Conservation (phyloP, 2,888 invertebrate genomes). For the Oscheius sp. region DNA sequence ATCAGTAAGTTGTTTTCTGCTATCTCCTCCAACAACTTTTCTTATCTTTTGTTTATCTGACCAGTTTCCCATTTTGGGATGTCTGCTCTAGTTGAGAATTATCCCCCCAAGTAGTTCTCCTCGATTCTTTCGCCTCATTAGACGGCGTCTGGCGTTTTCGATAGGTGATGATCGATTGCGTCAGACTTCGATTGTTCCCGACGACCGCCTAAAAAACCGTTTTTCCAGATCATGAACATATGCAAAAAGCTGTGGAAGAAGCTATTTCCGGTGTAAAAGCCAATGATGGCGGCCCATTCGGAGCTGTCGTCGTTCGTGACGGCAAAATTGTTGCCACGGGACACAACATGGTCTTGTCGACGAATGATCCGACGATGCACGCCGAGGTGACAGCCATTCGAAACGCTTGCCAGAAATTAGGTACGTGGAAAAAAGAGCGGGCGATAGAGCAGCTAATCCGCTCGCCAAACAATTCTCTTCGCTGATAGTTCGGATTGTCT, state of each 20-base stretch:
- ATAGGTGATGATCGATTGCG: too few relatives aligned
- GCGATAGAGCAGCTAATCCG: neutral
- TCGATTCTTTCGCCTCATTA: too few relatives aligned
- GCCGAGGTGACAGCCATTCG: slow-evolving; percentile 71
- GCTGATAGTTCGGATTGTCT: too few relatives aligned
- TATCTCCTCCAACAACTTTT: neutral
- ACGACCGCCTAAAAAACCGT: too few relatives aligned
- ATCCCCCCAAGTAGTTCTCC: too few relatives aligned
- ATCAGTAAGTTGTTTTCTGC: slow-evolving; percentile 1
- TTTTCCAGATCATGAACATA: slow-evolving; percentile 51
- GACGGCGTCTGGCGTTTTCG: too few relatives aligned
- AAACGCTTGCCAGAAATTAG: slow-evolving; percentile 62
- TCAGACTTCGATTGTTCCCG: neutral
- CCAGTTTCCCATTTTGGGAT: too few relatives aligned
- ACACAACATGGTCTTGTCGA: slow-evolving; percentile 66
- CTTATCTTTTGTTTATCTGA: too few relatives aligned
- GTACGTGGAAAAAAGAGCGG: neutral
- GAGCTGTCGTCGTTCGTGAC: slow-evolving; percentile 67
- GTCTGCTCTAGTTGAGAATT: too few relatives aligned
- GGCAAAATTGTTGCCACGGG: slow-evolving; percentile 65
- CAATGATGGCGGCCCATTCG: slow-evolving; percentile 71
- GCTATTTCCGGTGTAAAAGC: slow-evolving; percentile 61
- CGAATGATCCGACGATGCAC: slow-evolving; percentile 69
- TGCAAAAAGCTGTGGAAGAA: slow-evolving; percentile 66
- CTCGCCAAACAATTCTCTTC: too few relatives aligned